phyloP scores from a whole-genome alignment of 2,113 vertebrate genomes.

The Psittacus erithacus region DNA sequence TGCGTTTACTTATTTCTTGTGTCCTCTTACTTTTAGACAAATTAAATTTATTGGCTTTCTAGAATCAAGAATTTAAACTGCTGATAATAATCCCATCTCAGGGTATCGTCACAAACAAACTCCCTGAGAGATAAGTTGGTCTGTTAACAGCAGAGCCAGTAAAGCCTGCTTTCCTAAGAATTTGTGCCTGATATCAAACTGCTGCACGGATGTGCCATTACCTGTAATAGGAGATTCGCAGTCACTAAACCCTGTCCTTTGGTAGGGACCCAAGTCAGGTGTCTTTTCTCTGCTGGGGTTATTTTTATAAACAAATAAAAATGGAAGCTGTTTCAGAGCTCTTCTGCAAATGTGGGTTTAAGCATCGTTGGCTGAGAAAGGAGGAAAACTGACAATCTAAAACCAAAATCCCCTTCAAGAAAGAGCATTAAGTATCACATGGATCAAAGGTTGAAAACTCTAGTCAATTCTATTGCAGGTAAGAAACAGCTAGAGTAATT shows the following conservation, averaged over 20 bases:
- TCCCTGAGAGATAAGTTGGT: constrained; percentile 16
- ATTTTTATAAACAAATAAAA: not conserved
- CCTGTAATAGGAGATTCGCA: not conserved
- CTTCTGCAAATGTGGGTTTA: not conserved
- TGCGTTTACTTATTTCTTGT: not conserved
- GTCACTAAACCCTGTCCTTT: not conserved
- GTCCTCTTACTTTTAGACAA: not conserved
- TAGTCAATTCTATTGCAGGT: not conserved
- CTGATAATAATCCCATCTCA: not conserved
- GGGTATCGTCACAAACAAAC: not conserved
- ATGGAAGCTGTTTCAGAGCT: not conserved
- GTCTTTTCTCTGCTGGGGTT: not conserved
- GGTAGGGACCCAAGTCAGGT: not conserved
- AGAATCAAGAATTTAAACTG: constrained; percentile 48
- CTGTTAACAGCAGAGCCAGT: not conserved
- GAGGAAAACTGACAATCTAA: not conserved
- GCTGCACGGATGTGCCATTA: rapidly evolving
- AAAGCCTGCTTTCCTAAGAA: not conserved
- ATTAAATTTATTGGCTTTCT: constrained; percentile 2
- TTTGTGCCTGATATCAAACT: not conserved
- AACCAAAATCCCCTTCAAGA: not conserved
- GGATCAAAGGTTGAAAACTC: not conserved
- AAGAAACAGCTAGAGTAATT: not conserved
- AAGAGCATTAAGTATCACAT: not conserved
- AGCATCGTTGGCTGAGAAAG: not conserved